Conservation (phyloP, 2,797 vertebrate genomes). For the Capromys pilorides region DNA sequence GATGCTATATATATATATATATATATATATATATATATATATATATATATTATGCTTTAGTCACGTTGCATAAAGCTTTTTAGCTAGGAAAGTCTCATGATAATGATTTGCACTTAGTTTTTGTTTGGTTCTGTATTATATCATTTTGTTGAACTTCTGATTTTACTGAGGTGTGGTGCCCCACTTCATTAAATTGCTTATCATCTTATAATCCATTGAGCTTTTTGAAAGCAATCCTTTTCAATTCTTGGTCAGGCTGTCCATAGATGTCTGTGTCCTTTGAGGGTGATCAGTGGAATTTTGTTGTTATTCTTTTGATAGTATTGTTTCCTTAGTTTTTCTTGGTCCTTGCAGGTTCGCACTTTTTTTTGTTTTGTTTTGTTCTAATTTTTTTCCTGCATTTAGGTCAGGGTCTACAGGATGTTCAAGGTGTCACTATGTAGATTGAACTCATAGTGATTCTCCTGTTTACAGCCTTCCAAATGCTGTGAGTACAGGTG, state of each 20-base stretch:
- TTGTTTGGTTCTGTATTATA: neutral
- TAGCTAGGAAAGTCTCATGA: neutral
- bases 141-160: neutral
- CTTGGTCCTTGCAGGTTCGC: neutral
- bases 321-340: neutral
- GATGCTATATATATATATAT: too few relatives aligned
- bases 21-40: too few relatives aligned
- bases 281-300: neutral
- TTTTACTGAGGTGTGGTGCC: neutral
- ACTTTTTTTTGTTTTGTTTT: too few relatives aligned
- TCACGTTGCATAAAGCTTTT: neutral
- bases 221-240: neutral
- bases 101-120: neutral
- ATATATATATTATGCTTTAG: too few relatives aligned
- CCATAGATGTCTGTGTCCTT: neutral
- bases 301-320: neutral
- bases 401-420: too few relatives aligned
- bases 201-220: neutral
- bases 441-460: too few relatives aligned
- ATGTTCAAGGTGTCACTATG: too few relatives aligned
- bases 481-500: too few relatives aligned
- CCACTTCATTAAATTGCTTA: neutral
- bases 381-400: too few relatives aligned
- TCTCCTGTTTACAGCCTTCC: too few relatives aligned
- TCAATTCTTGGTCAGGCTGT: neutral